Percentiles rank a stretch among this genome's conserved stretches.
These are phyloP conservation scores for Cerastis rubricosa DNA, from an alignment of 2,888 invertebrate species.

Conservation along the genomic window DNA sequence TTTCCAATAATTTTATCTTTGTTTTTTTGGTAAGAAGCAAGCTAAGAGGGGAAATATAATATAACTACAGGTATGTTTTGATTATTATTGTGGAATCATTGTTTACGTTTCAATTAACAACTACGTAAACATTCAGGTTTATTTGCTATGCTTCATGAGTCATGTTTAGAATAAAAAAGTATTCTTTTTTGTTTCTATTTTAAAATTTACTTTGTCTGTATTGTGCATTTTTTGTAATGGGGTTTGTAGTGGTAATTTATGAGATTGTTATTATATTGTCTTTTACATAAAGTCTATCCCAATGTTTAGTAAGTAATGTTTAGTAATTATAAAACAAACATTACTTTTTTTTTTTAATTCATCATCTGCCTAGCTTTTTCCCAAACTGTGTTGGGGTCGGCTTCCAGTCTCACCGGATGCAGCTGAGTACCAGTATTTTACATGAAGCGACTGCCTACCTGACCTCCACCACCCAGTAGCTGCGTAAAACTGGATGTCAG, in stretches of 20 bases:
- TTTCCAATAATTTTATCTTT: conserved; percentile 14
- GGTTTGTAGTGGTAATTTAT: background rate
- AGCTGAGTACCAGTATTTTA: no score
- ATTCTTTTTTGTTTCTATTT: no score
- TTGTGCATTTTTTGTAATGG: background rate
- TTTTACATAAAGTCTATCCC: background rate
- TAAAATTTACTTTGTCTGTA: background rate
- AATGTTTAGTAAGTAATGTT: background rate
- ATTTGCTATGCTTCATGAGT: conserved; percentile 29
- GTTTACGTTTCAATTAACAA: background rate
- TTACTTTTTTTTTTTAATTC: background rate
- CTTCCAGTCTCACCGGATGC: no score
- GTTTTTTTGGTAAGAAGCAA: conserved; percentile 9
- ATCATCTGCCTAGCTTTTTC: no score
- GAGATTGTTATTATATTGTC: no score
- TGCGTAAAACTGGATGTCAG: no score
- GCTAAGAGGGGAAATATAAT: background rate
- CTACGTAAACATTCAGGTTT: background rate
- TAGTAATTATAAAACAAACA: no score
- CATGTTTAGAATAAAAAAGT: conserved; percentile 12
- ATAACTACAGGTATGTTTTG: conserved; percentile 23
- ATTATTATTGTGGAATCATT: background rate
- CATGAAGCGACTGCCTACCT: no score
- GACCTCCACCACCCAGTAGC: no score
- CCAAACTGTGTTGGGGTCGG: no score